Percentiles rank a stretch among this genome's conserved stretches.
Evolutionary conservation across 2,888 invertebrate genomes (phyloP).

Genomic region (Petrophora chlorosata): DNA sequence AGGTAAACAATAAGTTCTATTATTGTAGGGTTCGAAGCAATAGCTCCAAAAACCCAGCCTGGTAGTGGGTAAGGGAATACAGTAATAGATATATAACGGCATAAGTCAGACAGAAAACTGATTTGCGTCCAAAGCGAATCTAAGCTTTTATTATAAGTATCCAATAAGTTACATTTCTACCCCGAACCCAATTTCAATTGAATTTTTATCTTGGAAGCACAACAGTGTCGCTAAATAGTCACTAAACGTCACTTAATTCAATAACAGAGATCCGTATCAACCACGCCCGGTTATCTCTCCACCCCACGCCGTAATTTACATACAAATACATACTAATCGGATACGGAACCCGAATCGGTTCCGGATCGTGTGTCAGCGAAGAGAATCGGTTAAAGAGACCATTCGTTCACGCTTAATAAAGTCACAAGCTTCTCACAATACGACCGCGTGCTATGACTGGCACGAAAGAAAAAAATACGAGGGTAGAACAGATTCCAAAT

Average conservation of each 20-base stretch:
- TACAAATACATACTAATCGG: conserved; percentile 78
- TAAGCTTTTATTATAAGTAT: conserved; percentile 8
- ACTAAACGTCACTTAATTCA: conserved; percentile 77
- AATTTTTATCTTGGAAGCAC: conserved; percentile 36
- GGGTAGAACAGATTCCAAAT: conserved; percentile 82
- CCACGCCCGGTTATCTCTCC: conserved; percentile 74
- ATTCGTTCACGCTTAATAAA: conserved; percentile 81
- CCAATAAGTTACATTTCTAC: conserved; percentile 13
- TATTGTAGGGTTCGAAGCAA: too few species aligned
- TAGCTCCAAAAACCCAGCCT: too few species aligned
- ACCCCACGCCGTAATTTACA: conserved; percentile 75
- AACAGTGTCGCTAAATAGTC: conserved; percentile 48
- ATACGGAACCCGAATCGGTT: conserved; percentile 76
- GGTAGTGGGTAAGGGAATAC: too few species aligned
- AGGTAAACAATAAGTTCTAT: too few species aligned
- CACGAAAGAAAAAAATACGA: conserved; percentile 57
- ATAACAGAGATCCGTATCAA: conserved; percentile 75
- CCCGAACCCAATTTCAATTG: conserved; percentile 28
- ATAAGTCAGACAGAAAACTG: neutral
- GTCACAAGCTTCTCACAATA: conserved; percentile 82
- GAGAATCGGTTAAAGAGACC: conserved; percentile 83
- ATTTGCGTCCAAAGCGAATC: neutral
- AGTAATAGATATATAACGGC: neutral
- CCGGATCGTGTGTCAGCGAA: conserved; percentile 85
- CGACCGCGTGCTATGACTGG: conserved; percentile 52